Conservation (phyloP, 2,797 vertebrate species). For the Monodelphis domestica region DNA sequence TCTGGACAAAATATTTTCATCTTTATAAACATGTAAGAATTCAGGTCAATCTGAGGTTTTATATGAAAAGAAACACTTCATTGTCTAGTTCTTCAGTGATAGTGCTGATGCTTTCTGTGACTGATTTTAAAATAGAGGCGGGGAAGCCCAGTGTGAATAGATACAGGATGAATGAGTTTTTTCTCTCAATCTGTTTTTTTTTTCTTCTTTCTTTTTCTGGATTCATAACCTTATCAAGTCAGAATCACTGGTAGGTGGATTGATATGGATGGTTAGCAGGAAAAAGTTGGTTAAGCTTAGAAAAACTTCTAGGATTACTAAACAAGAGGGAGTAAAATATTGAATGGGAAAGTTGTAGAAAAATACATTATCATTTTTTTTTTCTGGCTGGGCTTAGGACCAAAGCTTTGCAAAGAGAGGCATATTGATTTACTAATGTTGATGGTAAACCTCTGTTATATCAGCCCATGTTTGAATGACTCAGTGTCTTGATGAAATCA, state of each 20-base stretch:
- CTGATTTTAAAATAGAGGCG: neutral
- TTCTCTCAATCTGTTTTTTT: conserved; percentile 22
- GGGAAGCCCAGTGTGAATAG: neutral
- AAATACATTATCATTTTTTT: neutral
- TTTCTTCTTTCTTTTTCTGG: neutral
- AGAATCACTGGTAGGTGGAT: neutral
- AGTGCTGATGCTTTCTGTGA: conserved; percentile 13
- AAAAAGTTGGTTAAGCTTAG: conserved; percentile 15
- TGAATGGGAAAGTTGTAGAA: neutral
- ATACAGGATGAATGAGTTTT: conserved; percentile 21
- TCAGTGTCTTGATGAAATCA: neutral
- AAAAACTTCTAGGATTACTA: conserved; percentile 24
- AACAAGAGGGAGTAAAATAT: conserved; percentile 21
- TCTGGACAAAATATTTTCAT: neutral
- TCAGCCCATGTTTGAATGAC: neutral
- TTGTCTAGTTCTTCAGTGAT: conserved; percentile 35
- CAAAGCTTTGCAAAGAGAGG: neutral
- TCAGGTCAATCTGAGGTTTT: neutral
- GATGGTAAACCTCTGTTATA: conserved; percentile 9
- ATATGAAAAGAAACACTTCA: neutral
- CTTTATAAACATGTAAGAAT: conserved; percentile 16
- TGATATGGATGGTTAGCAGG: conserved; percentile 43
- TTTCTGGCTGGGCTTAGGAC: conserved; percentile 4
- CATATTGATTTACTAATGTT: conserved; percentile 13
- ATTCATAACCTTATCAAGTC: conserved; percentile 17